Base-by-base conservation (phyloP, 1,140 invertebrate genomes). In the Penaeus indicus region DNA sequence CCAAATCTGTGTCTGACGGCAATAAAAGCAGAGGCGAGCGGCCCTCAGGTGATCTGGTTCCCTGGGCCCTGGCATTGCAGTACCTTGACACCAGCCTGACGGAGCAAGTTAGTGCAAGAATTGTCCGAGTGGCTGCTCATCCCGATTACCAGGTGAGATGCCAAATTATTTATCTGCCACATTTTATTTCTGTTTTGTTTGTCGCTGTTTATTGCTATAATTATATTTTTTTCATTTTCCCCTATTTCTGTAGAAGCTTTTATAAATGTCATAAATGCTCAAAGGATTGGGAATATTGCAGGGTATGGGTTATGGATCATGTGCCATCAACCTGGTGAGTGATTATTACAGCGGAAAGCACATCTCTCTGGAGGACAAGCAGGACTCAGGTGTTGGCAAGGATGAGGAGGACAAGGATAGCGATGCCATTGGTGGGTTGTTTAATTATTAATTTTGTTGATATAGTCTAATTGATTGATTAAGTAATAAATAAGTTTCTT, bases 11-110 rank as follows among this genome's bases (percentile, higher is more conserved):
- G 3, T 95, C 99, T 60, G 94, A 93, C 3, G 95, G 96, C 91
- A 96, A 95, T 82, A 93, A 99, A 84, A 95, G 95, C 1, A 94
- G 96, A 90, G 98, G 98, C 3, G 96, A 96, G 91, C 95, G 97
- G 92, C 97, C 97, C 13, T 95, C 97, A 11, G 99, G 99, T 8
- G 99, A 99, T 94, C 93, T 99, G 19, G 99, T 99, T 91, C 99
- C 99, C 0, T 99, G 99, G 99, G 98, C 98, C 60, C 94, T 99
- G 0, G 96, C 97, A 5, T 97, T 99, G 92, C 98, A 99, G 92
- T 99, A 96, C 93, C 96, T 98, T 89, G 98, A 99, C 93, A 94
- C 96, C 89, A 96, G 99, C 92, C 99, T 99, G 93, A 96, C 98
- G 11, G 95, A 95, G 83, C 93, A 99, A 1, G 95, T 96, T 90